Conservation (phyloP, 2,113 vertebrate genomes). For the Oreochromis niloticus region DNA sequence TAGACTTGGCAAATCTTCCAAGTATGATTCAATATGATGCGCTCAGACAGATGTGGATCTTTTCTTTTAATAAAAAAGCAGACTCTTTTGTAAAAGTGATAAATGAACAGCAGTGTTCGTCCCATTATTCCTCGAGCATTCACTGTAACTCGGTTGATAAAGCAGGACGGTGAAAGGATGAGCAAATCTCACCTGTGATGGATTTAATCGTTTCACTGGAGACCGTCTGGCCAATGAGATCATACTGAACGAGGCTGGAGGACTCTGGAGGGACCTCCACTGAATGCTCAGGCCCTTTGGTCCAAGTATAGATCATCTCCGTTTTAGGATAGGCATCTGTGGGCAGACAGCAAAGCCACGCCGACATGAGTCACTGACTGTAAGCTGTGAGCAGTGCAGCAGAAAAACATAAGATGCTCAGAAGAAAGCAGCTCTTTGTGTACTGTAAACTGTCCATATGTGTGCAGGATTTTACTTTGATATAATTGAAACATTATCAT, state of each 20-base stretch:
- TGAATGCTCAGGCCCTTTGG: constrained; percentile 92
- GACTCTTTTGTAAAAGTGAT: neutral
- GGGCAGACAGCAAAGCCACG: neutral
- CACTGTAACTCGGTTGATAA: neutral
- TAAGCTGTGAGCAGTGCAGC: neutral
- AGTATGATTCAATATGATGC: neutral
- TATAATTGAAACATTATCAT: neutral
- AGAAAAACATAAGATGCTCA: neutral
- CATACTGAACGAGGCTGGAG: constrained; percentile 97
- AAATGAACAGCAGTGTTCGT: neutral
- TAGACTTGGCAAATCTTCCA: neutral
- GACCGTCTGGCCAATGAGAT: constrained; percentile 93
- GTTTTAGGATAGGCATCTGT: constrained; percentile 97
- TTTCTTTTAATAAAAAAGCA: neutral
- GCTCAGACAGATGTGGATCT: neutral
- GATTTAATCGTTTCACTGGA: constrained; percentile 95
- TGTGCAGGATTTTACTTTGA: neutral
- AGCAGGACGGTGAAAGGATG: neutral
- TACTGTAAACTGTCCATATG: neutral
- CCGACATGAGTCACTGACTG: neutral
- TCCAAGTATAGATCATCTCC: constrained; percentile 99
- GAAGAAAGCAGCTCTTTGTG: neutral
- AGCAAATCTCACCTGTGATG: constrained; percentile 84
- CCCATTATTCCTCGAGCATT: neutral
- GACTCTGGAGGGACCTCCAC: constrained; percentile 97